Conservation (phyloP, 2,888 invertebrate species). For the Mythimna vitellina region DNA sequence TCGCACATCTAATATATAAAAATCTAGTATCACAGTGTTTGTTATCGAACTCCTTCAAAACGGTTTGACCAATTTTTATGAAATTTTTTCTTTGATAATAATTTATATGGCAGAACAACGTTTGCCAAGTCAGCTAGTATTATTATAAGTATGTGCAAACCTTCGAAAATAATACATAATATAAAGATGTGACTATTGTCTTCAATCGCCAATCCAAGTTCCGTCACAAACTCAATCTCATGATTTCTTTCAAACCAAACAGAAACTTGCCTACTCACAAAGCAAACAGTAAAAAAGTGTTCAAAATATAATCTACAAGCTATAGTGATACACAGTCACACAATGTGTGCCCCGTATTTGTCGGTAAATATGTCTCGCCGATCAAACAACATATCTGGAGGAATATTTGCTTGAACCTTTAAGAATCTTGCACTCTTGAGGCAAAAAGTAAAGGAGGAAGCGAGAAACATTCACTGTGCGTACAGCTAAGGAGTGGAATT, state of each 20-base stretch:
- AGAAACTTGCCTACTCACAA: not conserved
- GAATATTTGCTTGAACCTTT: conserved; percentile 86
- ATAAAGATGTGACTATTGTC: too few species aligned
- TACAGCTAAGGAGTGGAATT: too few species aligned
- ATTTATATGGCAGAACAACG: too few species aligned
- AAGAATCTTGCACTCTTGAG: conserved; percentile 75
- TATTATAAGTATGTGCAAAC: not conserved
- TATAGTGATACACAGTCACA: conserved; percentile 68
- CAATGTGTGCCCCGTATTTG: conserved; percentile 80
- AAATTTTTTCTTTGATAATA: too few species aligned
- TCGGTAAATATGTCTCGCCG: conserved; percentile 87
- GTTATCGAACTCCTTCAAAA: too few species aligned
- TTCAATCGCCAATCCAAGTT: not conserved
- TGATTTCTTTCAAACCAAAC: too few species aligned
- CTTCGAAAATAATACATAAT: too few species aligned
- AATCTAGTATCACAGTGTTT: too few species aligned
- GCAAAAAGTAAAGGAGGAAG: conserved; percentile 61
- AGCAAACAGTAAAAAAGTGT: conserved; percentile 12
- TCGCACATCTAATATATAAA: too few species aligned
- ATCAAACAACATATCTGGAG: conserved; percentile 88
- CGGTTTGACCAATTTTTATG: too few species aligned
- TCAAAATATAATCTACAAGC: conserved; percentile 53
- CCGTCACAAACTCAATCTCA: not conserved
- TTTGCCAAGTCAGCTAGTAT: too few species aligned
- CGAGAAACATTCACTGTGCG: too few species aligned